phyloP scores from a whole-genome alignment of 2,113 vertebrate species.

The Okapia johnstoni region DNA sequence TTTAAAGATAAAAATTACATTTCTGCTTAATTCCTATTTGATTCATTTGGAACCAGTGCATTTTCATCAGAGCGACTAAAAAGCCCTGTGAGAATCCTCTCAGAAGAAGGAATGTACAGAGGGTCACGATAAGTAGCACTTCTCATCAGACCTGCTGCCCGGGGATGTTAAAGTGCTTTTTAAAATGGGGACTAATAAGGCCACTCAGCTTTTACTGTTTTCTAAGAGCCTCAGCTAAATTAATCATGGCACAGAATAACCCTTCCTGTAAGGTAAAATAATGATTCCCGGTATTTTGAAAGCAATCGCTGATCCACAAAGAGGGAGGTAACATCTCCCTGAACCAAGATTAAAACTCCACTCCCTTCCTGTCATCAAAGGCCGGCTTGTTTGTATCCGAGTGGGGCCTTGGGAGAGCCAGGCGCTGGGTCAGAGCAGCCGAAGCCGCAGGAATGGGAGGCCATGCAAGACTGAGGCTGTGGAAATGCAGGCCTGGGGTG shows the following conservation, averaged over 20 bases:
- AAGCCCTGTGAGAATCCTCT: not conserved
- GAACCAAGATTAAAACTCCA: constrained; percentile 51
- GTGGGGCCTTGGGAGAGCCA: constrained; percentile 12
- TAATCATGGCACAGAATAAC: constrained; percentile 29
- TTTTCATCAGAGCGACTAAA: not conserved
- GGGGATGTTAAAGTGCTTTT: constrained; percentile 24
- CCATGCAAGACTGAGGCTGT: not conserved
- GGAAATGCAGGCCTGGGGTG: not conserved
- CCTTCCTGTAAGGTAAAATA: constrained; percentile 25
- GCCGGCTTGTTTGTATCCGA: constrained; percentile 40
- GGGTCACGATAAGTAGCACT: not conserved
- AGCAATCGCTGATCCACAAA: constrained; percentile 38
- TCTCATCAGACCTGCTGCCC: constrained; percentile 41
- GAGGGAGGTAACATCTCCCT: constrained; percentile 4
- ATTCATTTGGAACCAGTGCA: not conserved
- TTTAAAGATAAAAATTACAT: constrained; percentile 14
- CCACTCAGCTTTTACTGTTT: constrained; percentile 1
- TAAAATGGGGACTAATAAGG: constrained; percentile 32
- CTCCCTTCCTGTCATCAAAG: constrained; percentile 61
- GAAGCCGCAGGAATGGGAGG: not conserved
- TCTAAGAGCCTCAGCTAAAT: constrained; percentile 41
- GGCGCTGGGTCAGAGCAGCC: not conserved
- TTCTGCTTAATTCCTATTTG: not conserved
- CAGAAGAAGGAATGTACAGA: not conserved
- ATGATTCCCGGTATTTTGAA: constrained; percentile 40